phyloP scores from a whole-genome alignment of 2,888 invertebrate species.

The Chrysotoxum bicinctum region DNA sequence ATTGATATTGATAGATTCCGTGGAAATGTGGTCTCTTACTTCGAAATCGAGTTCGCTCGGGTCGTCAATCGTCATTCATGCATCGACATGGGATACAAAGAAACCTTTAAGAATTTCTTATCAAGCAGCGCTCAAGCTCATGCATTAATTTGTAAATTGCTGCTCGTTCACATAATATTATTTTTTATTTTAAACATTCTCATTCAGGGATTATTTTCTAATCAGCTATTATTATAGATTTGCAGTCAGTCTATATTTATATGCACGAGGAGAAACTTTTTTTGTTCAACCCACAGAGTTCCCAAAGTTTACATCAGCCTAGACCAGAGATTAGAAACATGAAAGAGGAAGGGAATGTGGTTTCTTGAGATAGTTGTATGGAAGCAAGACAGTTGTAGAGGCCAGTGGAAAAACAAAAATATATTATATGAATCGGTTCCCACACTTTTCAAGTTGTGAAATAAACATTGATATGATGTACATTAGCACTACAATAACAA shows the following conservation, averaged over 20 bases:
- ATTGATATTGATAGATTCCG: slow-evolving; percentile 66
- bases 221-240: slow-evolving; percentile 70
- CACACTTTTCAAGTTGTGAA: slow-evolving; percentile 68
- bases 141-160: slow-evolving; percentile 66
- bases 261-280: slow-evolving; percentile 37
- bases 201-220: slow-evolving; percentile 71
- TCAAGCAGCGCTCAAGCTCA: slow-evolving; percentile 35
- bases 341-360: slow-evolving; percentile 69
- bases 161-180: slow-evolving; percentile 48
- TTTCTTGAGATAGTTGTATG: slow-evolving; percentile 64
- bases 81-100: slow-evolving; percentile 35
- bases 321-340: slow-evolving; percentile 58
- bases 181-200: slow-evolving; percentile 47
- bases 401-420: slow-evolving; percentile 57
- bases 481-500: slow-evolving; percentile 53
- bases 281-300: slow-evolving; percentile 44
- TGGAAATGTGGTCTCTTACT: slow-evolving; percentile 31
- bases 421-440: slow-evolving; percentile 63
- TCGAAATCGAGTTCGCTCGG: slow-evolving; percentile 6
- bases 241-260: slow-evolving; percentile 48
- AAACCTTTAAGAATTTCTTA: slow-evolving; percentile 59
- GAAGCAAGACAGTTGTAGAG: slow-evolving; percentile 31
- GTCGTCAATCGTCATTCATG: slow-evolving; percentile 25
- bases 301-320: slow-evolving; percentile 48
- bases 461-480: slow-evolving; percentile 60